These are phyloP conservation scores for Eupithecia centaureata DNA, from an alignment of 2,888 invertebrate species.

Conservation along the genomic window DNA sequence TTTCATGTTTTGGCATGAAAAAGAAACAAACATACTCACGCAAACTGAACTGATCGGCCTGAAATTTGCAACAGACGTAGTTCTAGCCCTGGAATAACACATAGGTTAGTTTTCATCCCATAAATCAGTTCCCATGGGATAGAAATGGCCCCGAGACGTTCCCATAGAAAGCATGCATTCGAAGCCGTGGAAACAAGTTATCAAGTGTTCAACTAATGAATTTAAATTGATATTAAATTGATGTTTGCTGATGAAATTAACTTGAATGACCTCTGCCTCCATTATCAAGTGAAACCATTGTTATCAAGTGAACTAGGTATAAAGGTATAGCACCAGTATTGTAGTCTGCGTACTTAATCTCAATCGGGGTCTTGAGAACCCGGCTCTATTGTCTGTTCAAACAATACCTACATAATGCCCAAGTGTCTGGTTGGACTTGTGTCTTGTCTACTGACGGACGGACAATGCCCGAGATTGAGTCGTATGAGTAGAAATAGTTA, in stretches of 20 bases:
- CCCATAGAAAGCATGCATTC: no score
- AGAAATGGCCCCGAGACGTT: no score
- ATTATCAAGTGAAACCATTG: constrained; percentile 34
- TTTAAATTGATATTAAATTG: neutral
- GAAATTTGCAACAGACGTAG: no score
- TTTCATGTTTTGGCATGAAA: no score
- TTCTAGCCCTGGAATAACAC: no score
- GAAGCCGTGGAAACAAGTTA: no score
- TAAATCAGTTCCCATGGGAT: no score
- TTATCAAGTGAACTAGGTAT: constrained; percentile 36
- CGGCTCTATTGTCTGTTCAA: constrained; percentile 42
- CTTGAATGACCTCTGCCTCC: constrained; percentile 33
- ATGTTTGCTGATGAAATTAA: constrained; percentile 23
- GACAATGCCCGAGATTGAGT: constrained; percentile 48
- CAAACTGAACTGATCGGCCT: no score
- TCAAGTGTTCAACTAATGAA: no score
- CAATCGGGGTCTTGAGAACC: constrained; percentile 42
- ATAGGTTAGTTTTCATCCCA: no score
- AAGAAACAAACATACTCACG: no score
- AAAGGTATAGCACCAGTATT: constrained; percentile 33
- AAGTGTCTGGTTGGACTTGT: constrained; percentile 32
- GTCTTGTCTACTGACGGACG: constrained; percentile 22
- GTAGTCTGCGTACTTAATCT: constrained; percentile 43
- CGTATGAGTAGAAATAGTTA: constrained; percentile 53
- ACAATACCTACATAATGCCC: constrained; percentile 36